Percentiles rank a stretch among this genome's conserved stretches.
Conservation (phyloP, 1,140 invertebrate genomes). For the Vanessa tameamea region DNA sequence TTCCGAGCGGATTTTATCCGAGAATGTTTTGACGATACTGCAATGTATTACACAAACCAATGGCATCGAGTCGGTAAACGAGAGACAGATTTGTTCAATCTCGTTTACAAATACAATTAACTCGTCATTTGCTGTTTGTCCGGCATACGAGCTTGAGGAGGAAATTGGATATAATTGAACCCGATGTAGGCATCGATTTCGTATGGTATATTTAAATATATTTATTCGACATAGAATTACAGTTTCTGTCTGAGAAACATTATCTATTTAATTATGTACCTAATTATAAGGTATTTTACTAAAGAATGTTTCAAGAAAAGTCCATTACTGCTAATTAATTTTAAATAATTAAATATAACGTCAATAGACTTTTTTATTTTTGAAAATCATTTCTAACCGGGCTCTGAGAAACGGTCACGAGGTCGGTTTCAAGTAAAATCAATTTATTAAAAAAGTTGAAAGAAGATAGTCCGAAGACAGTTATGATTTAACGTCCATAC, state of each 20-base stretch:
- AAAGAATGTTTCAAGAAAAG: too few relatives aligned
- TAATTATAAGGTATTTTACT: too few relatives aligned
- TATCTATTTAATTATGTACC: too few relatives aligned
- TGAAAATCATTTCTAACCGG: not conserved
- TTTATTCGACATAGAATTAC: too few relatives aligned
- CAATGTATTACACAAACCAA: not conserved
- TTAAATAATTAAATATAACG: too few relatives aligned
- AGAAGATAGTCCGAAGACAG: too few relatives aligned
- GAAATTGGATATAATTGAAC: conserved; percentile 18
- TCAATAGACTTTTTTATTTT: not conserved
- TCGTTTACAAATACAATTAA: conserved; percentile 31
- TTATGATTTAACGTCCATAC: too few relatives aligned
- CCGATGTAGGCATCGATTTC: too few relatives aligned
- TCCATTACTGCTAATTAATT: too few relatives aligned
- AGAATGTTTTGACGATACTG: not conserved
- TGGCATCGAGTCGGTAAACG: conserved; percentile 13
- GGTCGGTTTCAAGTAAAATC: conserved; percentile 8
- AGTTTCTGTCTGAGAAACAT: too few relatives aligned
- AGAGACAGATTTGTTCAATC: conserved; percentile 32
- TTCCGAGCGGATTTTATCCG: not conserved
- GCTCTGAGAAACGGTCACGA: not conserved
- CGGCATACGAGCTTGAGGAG: not conserved
- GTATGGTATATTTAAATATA: too few relatives aligned
- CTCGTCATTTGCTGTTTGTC: conserved; percentile 24
- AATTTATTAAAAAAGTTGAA: not conserved